Conservation (phyloP, 2,797 vertebrate genomes). For the Chiloscyllium punctatum region DNA sequence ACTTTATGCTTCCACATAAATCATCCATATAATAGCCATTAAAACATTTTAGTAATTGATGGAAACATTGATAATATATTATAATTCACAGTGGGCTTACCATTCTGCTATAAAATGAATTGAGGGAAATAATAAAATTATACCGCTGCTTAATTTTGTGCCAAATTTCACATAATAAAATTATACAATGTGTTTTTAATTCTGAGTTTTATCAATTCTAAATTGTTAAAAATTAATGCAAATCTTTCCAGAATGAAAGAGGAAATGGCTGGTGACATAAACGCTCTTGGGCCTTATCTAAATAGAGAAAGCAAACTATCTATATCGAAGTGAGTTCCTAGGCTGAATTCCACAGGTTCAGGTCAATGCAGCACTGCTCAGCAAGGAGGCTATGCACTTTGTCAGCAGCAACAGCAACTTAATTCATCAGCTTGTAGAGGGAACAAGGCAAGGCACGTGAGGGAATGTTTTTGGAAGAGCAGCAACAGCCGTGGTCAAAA, state of each 20-base stretch:
- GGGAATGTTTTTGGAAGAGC: too few relatives aligned
- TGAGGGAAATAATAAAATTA: background rate
- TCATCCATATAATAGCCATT: conserved; percentile 11
- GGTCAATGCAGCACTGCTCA: background rate
- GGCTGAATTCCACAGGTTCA: too few relatives aligned
- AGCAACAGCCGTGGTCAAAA: background rate
- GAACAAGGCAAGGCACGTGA: background rate
- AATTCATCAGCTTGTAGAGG: background rate
- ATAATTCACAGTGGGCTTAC: background rate
- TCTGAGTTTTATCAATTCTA: background rate
- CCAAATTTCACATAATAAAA: background rate
- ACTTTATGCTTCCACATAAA: conserved; percentile 12
- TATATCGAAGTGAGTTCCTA: too few relatives aligned
- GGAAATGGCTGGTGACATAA: background rate
- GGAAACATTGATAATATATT: background rate
- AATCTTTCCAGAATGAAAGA: background rate
- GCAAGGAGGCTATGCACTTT: background rate
- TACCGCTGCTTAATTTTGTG: background rate
- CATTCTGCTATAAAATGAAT: conserved; percentile 7
- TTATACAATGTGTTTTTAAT: background rate
- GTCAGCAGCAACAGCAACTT: background rate
- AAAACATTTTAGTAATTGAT: conserved; percentile 21
- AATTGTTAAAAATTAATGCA: background rate
- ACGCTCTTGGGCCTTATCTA: background rate
- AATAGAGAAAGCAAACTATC: background rate